Conservation (phyloP, 2,797 vertebrate species). For the Gadopsis bispinosus region DNA sequence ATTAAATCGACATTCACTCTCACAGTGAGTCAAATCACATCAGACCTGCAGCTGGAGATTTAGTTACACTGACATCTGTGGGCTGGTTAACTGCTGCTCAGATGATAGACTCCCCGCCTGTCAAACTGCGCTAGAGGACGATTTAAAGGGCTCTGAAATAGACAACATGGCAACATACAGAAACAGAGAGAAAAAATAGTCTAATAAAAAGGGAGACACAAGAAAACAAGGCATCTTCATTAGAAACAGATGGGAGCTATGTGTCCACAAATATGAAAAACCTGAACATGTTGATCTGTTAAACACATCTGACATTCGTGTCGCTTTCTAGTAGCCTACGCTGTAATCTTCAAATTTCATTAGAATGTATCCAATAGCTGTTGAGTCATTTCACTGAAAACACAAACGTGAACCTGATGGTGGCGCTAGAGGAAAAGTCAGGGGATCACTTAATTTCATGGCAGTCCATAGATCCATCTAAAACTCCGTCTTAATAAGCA, state of each 20-base stretch:
- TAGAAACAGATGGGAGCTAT: not conserved
- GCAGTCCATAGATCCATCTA: not conserved
- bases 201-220: not conserved
- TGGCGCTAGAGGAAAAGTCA: not conserved
- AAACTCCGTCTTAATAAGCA: not conserved
- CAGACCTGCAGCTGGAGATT: conserved; percentile 40
- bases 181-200: not conserved
- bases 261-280: not conserved
- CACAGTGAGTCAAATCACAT: conserved; percentile 17
- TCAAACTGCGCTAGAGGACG: conserved; percentile 13
- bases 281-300: not conserved
- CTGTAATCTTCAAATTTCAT: no score
- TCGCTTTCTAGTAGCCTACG: no score
- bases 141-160: conserved; percentile 16
- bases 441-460: not conserved
- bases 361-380: not conserved
- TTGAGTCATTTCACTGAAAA: not conserved
- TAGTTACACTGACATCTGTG: conserved; percentile 16
- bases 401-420: not conserved
- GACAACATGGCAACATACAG: conserved; percentile 7
- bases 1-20: conserved; percentile 46
- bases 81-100: conserved; percentile 16
- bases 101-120: conserved; percentile 16
- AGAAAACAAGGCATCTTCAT: conserved; percentile 12
- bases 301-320: not conserved